Percentiles rank a stretch among this genome's conserved stretches.
Conservation (phyloP, 2,888 invertebrate genomes). For the Tipula confusa region DNA sequence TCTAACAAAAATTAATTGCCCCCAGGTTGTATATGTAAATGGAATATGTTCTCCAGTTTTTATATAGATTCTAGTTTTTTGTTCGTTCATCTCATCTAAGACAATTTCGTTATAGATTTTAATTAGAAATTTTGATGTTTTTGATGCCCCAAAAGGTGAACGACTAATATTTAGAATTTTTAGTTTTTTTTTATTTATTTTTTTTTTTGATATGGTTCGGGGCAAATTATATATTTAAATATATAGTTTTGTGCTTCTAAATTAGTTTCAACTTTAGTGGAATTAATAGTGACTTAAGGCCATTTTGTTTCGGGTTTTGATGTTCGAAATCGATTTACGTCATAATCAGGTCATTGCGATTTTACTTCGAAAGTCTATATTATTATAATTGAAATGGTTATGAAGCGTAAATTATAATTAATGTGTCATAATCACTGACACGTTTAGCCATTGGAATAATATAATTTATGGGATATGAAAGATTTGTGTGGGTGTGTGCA, state of each 20-base stretch:
- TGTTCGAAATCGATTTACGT: not conserved
- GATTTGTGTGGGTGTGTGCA: too few species aligned
- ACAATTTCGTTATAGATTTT: not conserved
- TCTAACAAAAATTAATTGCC: not conserved
- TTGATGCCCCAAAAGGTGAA: not conserved
- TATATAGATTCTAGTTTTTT: not conserved
- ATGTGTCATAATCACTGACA: not conserved
- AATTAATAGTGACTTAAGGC: not conserved
- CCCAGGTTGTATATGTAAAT: not conserved
- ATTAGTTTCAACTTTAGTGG: not conserved
- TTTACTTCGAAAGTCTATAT: too few species aligned
- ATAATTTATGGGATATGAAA: too few species aligned
- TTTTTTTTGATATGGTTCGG: not conserved
- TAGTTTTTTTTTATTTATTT: too few species aligned
- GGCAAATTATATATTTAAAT: not conserved
- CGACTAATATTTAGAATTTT: not conserved
- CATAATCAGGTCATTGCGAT: not conserved
- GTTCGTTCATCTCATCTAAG: conserved; percentile 20
- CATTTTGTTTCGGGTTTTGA: not conserved
- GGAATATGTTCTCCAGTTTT: too few species aligned
- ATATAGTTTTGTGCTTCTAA: too few species aligned
- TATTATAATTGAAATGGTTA: not conserved
- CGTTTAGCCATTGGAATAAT: not conserved
- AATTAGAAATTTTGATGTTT: not conserved
- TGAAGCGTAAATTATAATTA: not conserved